These are phyloP conservation scores for Notechis scutatus DNA, from an alignment of 2,113 vertebrate genomes.

Conservation along the genomic window DNA sequence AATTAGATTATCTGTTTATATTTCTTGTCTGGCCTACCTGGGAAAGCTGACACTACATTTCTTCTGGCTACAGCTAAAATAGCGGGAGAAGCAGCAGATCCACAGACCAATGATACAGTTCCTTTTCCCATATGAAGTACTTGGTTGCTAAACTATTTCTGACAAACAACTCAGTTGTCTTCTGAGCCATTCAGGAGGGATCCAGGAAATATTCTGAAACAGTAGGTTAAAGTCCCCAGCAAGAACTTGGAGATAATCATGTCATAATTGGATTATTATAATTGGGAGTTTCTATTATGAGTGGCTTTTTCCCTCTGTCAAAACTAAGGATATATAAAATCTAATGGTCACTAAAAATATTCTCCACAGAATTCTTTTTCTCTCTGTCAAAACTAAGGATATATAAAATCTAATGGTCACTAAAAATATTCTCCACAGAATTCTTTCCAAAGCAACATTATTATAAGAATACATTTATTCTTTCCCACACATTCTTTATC, in stretches of 20 bases:
- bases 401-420: not conserved
- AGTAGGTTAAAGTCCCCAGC: not conserved
- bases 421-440: not conserved
- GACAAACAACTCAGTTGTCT: not conserved
- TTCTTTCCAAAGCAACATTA: not conserved
- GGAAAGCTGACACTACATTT: not conserved
- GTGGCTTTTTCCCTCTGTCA: not conserved
- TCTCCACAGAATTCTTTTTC: not conserved
- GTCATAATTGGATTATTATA: not conserved
- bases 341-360: not conserved
- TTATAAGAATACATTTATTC: not conserved
- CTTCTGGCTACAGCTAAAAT: not conserved
- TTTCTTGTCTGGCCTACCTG: not conserved
- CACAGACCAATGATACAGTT: not conserved
- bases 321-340: not conserved
- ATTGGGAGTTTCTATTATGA: not conserved
- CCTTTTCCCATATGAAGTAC: not conserved
- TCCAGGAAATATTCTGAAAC: not conserved
- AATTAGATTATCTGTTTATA: not conserved
- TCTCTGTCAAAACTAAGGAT: not conserved
- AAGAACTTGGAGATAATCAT: not conserved
- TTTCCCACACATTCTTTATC: not conserved
- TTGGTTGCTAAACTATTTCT: not conserved
- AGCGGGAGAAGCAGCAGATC: not conserved
- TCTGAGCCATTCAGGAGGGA: not conserved